Evolutionary conservation across 2,797 vertebrate genomes (phyloP).

Genomic region (Poecile montanus): DNA sequence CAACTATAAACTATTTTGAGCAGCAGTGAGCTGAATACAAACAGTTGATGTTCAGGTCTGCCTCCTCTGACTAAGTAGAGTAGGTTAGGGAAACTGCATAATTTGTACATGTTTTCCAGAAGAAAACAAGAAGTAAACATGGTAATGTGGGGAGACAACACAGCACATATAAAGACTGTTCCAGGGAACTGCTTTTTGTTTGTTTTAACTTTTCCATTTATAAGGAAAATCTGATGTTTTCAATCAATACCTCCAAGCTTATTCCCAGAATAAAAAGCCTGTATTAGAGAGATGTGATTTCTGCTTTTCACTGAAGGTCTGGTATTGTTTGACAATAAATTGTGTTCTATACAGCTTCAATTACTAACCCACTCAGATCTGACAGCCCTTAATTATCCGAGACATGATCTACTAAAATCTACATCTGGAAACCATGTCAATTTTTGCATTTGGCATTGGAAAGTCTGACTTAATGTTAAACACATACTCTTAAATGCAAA

Average conservation of each 20-base stretch:
- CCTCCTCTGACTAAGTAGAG: neutral
- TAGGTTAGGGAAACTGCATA: neutral
- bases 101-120: neutral
- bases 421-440: conserved; percentile 69
- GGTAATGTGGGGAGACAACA: neutral
- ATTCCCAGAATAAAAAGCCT: conserved; percentile 11
- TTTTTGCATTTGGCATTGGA: conserved; percentile 62
- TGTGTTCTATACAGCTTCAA: conserved; percentile 46
- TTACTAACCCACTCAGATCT: conserved; percentile 57
- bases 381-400: conserved; percentile 67
- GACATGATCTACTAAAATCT: conserved; percentile 64
- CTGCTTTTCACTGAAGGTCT: conserved; percentile 47
- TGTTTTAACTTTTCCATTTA: neutral
- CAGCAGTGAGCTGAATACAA: conserved; percentile 55
- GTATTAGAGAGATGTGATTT: conserved; percentile 27
- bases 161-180: neutral
- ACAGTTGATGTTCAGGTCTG: conserved; percentile 58
- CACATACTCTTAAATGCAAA: conserved; percentile 24
- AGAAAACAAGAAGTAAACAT: conserved; percentile 18
- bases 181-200: neutral
- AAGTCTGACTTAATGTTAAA: conserved; percentile 56
- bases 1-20: conserved; percentile 69
- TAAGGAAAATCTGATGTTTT: conserved; percentile 32
- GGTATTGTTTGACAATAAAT: conserved; percentile 65
- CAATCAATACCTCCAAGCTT: neutral